Conservation (phyloP, 2,888 invertebrate species). For the Hirtodrosophila alboralis region DNA sequence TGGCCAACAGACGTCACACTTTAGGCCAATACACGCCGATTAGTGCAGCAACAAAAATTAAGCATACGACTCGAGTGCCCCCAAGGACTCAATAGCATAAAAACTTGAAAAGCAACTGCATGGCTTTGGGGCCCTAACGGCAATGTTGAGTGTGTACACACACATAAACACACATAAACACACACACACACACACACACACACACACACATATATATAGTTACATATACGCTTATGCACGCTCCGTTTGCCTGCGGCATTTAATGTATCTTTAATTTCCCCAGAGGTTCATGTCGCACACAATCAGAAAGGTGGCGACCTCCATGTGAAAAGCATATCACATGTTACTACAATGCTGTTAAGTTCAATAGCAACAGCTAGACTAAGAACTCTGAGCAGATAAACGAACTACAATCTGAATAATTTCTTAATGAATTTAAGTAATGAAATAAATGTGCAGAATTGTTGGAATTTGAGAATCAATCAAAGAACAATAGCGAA, state of each 20-base stretch:
- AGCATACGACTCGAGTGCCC: slow-evolving; percentile 25
- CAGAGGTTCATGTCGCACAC: slow-evolving; percentile 71
- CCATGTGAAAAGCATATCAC: slow-evolving; percentile 36
- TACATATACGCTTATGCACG: slow-evolving; percentile 29
- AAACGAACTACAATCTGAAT: too few species aligned
- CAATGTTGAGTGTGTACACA: slow-evolving; percentile 18
- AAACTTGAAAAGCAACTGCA: slow-evolving; percentile 38
- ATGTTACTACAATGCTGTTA: slow-evolving; percentile 32
- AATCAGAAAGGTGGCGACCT: slow-evolving; percentile 58
- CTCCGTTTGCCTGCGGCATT: slow-evolving; percentile 65
- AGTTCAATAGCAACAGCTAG: slow-evolving; percentile 29
- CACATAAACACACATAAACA: background rate
- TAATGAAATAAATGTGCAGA: too few species aligned
- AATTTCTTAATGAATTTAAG: too few species aligned
- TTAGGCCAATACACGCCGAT: slow-evolving; percentile 25
- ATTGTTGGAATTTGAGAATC: too few species aligned
- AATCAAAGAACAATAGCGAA: too few species aligned
- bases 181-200: slow-evolving; percentile 1
- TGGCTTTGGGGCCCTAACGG: slow-evolving; percentile 23
- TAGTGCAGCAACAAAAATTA: slow-evolving; percentile 37
- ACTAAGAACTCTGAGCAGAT: background rate
- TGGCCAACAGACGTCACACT: slow-evolving; percentile 18
- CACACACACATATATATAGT: background rate
- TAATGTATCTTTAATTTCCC: slow-evolving; percentile 79
- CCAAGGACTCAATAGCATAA: slow-evolving; percentile 24